These are phyloP conservation scores for Allophyes oxyacanthae DNA, from an alignment of 2,888 invertebrate genomes.

Conservation along the genomic window DNA sequence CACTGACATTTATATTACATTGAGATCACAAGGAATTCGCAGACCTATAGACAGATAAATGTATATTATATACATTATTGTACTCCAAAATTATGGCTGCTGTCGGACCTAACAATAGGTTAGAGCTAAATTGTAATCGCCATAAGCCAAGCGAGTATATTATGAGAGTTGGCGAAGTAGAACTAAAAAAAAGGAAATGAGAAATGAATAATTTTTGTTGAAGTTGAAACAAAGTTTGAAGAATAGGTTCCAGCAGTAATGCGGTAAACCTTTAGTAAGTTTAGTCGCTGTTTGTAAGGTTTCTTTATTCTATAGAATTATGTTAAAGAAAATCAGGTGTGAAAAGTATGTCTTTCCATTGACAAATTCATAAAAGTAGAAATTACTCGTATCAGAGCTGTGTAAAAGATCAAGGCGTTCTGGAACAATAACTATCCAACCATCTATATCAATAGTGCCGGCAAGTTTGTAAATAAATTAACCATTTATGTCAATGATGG, in stretches of 20 bases:
- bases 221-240: constrained; percentile 24
- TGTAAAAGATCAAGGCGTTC: constrained; percentile 7
- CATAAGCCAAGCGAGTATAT: constrained; percentile 25
- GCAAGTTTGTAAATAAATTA: constrained; percentile 61
- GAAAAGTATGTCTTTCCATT: background rate
- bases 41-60: constrained; percentile 25
- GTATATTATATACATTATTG: constrained; percentile 9
- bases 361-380: background rate
- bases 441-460: constrained; percentile 11
- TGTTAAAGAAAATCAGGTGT: background rate
- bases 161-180: constrained; percentile 51
- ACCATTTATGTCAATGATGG: constrained; percentile 54
- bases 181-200: constrained; percentile 46
- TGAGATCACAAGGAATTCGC: constrained; percentile 51
- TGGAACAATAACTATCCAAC: constrained; percentile 11
- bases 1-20: constrained; percentile 55
- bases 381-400: background rate
- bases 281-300: background rate
- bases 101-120: constrained; percentile 47
- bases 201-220: constrained; percentile 29
- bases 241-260: background rate
- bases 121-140: constrained; percentile 39
- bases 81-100: constrained; percentile 30
- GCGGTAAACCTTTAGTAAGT: background rate
- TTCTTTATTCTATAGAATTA: constrained; percentile 3